Base-by-base conservation (phyloP, 64 coral and sea anemone genomes). In the Catalaphyllia jardinei region DNA sequence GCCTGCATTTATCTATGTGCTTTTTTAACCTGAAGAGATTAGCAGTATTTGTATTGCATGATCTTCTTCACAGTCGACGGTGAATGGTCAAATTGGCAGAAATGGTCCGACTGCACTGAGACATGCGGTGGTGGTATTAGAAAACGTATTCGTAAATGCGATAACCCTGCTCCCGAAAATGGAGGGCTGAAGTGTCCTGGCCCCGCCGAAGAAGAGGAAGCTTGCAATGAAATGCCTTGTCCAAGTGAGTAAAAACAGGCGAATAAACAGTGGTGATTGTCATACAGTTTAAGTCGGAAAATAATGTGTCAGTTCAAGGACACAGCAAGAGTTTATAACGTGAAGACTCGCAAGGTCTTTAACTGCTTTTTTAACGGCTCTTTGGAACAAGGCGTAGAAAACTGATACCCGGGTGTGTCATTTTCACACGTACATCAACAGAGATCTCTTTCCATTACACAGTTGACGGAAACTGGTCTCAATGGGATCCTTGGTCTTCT, bases 101-200 rank as follows among this genome's bases (percentile, higher is more conserved):
- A 54, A 11, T 91, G 89, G 89, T 31, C 20, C 59, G 67, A 85
- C 27, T 91, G 89, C 24, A 84, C 79, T 38, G 79, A 60, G 50
- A 49, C 79, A 4, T 91, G 79, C 59, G 79, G 79, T 15, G 57
- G 27, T 3, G 89, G 89, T 52, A 12, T 50, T 19, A 72, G 89
- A 29, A 57, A 62, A 19, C 89, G 89, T 61, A 46, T n/a, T 20
- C 89, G 89, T 75, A 39, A 73, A 29, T 91, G 89, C 25, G 62
- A 54, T 4, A 91, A 91, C 79, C 89, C 89, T 39, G 18, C 35
- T 12, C 89, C 89, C 11, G 67, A 62, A 91, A 85, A 75, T 63
- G 80, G 89, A 85, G 89, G 89, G 65, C 60, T 62, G 62, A 84
- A 76, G 13, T 91, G 89, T 29, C 83, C 89, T 62, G 89, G 89